These are phyloP conservation scores for Balaeniceps rex DNA, from an alignment of 2,113 vertebrate species.

Conservation along the genomic window DNA sequence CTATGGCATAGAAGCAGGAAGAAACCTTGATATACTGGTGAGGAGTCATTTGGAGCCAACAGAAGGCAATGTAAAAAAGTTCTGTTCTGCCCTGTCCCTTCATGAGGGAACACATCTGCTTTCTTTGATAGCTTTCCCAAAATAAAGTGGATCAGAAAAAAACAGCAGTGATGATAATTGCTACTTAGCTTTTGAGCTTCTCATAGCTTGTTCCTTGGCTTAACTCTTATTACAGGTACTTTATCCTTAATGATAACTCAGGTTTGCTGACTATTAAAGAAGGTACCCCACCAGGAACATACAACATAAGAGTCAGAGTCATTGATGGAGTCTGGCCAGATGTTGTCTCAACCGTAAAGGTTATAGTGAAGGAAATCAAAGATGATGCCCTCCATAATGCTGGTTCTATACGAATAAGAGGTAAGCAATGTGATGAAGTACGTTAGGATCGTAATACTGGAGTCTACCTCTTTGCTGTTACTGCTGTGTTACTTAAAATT, in stretches of 20 bases:
- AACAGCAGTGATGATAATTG: neutral
- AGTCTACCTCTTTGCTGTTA: neutral
- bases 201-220: slow-evolving; percentile 35
- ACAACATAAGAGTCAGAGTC: slow-evolving; percentile 81
- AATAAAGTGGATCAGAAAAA: neutral
- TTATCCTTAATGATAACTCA: slow-evolving; percentile 81
- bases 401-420: slow-evolving; percentile 79
- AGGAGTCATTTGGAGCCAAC: neutral
- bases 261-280: slow-evolving; percentile 83
- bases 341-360: slow-evolving; percentile 79
- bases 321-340: slow-evolving; percentile 86
- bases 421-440: slow-evolving; percentile 54
- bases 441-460: fast-evolving
- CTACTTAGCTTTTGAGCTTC: slow-evolving; percentile 2
- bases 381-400: slow-evolving; percentile 76
- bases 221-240: slow-evolving; percentile 72
- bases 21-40: neutral
- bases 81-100: neutral
- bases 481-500: neutral
- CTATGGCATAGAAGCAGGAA: neutral
- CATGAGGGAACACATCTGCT: neutral
- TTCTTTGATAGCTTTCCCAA: neutral
- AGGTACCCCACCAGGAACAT: slow-evolving; percentile 76
- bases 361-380: slow-evolving; percentile 78
- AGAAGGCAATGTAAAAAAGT: neutral